These are phyloP conservation scores for Catocala fraxini DNA, from an alignment of 2,888 invertebrate species.

Conservation along the genomic window DNA sequence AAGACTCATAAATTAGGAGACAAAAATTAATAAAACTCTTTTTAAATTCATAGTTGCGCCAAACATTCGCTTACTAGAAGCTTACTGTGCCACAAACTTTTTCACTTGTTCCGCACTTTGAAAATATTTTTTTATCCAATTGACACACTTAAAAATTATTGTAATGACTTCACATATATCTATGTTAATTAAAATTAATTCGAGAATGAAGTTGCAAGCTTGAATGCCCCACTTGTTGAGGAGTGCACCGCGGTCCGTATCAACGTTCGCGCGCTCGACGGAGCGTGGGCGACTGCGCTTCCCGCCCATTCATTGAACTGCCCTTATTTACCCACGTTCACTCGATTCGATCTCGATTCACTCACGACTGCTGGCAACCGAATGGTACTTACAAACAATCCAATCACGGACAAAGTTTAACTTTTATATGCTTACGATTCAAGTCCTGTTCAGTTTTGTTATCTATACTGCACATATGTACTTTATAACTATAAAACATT, in stretches of 20 bases:
- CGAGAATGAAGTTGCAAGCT: slow-evolving; percentile 50
- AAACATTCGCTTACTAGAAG: slow-evolving; percentile 38
- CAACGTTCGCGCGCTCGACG: slow-evolving; percentile 84
- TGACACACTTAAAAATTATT: slow-evolving; percentile 16
- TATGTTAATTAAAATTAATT: slow-evolving; percentile 41
- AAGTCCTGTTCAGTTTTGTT: slow-evolving; percentile 1
- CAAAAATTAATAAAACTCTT: slow-evolving; percentile 53
- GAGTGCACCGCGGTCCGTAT: slow-evolving; percentile 56
- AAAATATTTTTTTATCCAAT: slow-evolving; percentile 17
- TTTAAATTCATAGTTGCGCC: slow-evolving; percentile 44
- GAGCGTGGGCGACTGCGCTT: slow-evolving; percentile 84
- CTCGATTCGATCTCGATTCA: slow-evolving; percentile 68
- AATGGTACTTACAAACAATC: slow-evolving; percentile 38
- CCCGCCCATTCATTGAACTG: slow-evolving; percentile 79
- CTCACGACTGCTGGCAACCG: slow-evolving; percentile 31
- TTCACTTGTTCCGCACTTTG: slow-evolving; percentile 39
- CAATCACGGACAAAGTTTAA: slow-evolving; percentile 28
- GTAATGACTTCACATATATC: slow-evolving; percentile 6
- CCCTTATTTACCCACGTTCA: slow-evolving; percentile 59
- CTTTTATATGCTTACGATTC: slow-evolving; percentile 21
- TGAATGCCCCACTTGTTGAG: slow-evolving; percentile 76
- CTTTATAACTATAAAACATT: too few relatives aligned
- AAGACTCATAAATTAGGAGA: slow-evolving; percentile 24
- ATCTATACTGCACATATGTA: neutral
- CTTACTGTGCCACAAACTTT: slow-evolving; percentile 48